Evolutionary conservation across 2,113 vertebrate genomes (phyloP).

Genomic region (Corythaixoides concolor): DNA sequence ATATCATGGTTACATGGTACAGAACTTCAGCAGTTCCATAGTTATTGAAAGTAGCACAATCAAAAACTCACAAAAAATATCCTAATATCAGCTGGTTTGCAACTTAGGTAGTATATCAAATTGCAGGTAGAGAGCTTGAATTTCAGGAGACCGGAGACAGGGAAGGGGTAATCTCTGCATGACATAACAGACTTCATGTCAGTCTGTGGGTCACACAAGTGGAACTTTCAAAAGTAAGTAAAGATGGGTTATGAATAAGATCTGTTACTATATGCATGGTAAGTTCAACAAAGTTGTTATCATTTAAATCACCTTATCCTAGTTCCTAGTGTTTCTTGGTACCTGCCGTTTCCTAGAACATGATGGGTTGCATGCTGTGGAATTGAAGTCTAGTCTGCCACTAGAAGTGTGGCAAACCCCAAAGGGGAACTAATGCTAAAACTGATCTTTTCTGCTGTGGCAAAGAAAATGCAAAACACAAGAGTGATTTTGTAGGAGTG

Average conservation of each 20-base stretch:
- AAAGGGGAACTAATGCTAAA: background rate
- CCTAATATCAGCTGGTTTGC: background rate
- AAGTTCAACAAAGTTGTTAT: background rate
- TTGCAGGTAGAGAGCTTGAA: background rate
- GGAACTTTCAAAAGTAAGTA: background rate
- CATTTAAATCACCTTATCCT: background rate
- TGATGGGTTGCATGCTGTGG: background rate
- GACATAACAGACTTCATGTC: rapidly evolving
- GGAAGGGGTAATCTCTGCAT: background rate
- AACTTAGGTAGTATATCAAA: background rate
- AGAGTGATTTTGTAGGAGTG: background rate
- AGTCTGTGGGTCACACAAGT: background rate
- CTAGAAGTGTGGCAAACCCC: background rate
- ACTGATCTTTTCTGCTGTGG: background rate
- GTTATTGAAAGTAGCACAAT: background rate
- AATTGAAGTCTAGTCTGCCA: background rate
- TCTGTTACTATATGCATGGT: background rate
- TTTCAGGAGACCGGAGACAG: background rate
- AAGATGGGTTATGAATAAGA: background rate
- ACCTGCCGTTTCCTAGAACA: background rate
- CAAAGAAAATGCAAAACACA: background rate
- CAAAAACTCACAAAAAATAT: background rate
- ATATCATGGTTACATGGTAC: background rate
- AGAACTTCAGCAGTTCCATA: background rate
- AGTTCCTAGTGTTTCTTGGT: background rate